Evolutionary conservation across 2,797 vertebrate genomes (phyloP), one percentile per base, ranked within the genome.

Genomic region (Odontamblyopus rebecca): DNA sequence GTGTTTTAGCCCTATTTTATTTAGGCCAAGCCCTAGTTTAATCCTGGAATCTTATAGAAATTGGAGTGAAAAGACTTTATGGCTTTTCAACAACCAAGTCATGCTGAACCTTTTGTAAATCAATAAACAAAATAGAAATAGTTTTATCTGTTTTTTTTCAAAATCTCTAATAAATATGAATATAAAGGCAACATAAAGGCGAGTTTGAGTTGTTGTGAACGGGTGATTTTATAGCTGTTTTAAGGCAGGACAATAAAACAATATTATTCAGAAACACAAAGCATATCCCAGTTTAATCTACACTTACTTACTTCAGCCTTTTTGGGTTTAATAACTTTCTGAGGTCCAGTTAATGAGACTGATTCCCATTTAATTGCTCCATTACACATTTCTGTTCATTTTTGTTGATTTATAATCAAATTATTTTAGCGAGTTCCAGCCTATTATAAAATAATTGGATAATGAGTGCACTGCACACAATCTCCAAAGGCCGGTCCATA

Each of bases 381-480:
- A 54, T 68, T 68, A 51, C 48, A 61, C 60, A 63, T 51, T 62
- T 61, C 60, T 15, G 27, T 32, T 62, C 60, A 38, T 29, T 69
- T 62, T 62, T 62, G 69, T 62, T 70, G 57, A 62, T 70, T 70
- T 70, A 70, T 61, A 62, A 62, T 63, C 44, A 70, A 70, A 70
- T 70, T 70, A 70, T 53, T 51, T 70, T 57, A 41, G 53, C 35
- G 15, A 68, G 67, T 68, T 68, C 35, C 67, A 68, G 67, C 67
- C 27, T 68, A 68, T 68, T 68, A 68, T 59, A 68, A 68, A 68
- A 68, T 68, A 57, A 68, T 68, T 68, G 53, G 67, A 68, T 68
- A 68, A 68, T 68, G 67, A 68, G 29, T 56, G 66, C 66, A 23
- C 66, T 68, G 66, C 66, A 68, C 67, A 68, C 56, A 41, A 68